Evolutionary conservation across 64 coral and sea anemone genomes (phyloP).

Genomic region (Acropora tenuis): DNA sequence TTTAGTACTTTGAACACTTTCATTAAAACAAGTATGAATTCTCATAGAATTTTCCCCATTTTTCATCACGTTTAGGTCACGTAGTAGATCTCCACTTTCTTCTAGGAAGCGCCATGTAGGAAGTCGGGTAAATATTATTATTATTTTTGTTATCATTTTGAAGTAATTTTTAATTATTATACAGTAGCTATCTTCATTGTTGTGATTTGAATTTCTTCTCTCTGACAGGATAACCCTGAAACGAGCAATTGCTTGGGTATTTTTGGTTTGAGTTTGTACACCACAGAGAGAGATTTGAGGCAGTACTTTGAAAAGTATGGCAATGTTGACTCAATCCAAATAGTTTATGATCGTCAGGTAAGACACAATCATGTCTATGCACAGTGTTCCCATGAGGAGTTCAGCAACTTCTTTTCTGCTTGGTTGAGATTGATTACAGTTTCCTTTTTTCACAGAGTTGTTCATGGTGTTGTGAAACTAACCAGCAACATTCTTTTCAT

Average conservation of each 20-base stretch:
- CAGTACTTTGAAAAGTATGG: slow-evolving; percentile 97
- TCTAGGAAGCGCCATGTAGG: slow-evolving; percentile 26
- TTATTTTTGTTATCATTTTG: background rate
- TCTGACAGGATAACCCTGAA: slow-evolving; percentile 82
- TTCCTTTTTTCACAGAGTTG: too few relatives aligned
- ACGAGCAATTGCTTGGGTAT: slow-evolving; percentile 83
- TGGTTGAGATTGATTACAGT: too few relatives aligned
- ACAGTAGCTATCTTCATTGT: background rate
- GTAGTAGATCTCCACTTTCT: slow-evolving; percentile 30
- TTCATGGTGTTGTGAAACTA: too few relatives aligned
- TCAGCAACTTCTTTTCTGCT: background rate
- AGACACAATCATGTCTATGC: background rate
- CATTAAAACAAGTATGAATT: background rate
- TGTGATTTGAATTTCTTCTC: background rate
- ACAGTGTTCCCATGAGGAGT: background rate
- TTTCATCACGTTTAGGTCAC: background rate
- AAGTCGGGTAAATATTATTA: slow-evolving; percentile 14
- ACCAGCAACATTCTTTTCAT: too few relatives aligned
- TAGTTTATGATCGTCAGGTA: slow-evolving; percentile 99
- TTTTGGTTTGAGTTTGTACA: slow-evolving; percentile 98
- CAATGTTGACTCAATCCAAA: slow-evolving; percentile 83
- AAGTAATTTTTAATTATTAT: background rate
- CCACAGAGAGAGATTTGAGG: slow-evolving; percentile 93
- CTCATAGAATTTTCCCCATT: background rate
- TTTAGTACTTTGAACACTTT: too few relatives aligned